These are phyloP conservation scores for Nasonia giraulti DNA, from an alignment of 1,140 invertebrate species.

Conservation along the genomic window DNA sequence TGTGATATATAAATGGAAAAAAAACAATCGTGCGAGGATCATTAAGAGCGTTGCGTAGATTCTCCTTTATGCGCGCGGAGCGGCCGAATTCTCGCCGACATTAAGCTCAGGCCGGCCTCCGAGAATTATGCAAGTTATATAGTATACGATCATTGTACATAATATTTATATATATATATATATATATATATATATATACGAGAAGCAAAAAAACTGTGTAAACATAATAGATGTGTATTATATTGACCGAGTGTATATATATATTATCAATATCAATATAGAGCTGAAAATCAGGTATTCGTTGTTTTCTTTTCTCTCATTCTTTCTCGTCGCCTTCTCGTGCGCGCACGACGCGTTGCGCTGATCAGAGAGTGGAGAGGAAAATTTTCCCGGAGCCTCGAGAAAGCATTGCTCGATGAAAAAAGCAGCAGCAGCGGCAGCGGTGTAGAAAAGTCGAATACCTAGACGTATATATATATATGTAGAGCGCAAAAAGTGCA, in stretches of 20 bases:
- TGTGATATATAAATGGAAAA: conserved; percentile 59
- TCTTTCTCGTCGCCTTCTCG: conserved; percentile 2
- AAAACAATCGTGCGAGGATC: conserved; percentile 38
- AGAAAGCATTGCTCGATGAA: conserved; percentile 25
- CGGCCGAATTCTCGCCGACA: no score
- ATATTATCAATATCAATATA: conserved; percentile 36
- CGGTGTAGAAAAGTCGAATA: conserved; percentile 2
- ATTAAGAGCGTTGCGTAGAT: conserved; percentile 38
- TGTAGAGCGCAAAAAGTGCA: conserved; percentile 10
- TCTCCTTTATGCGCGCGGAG: not conserved
- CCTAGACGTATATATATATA: not conserved
- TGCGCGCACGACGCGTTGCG: not conserved
- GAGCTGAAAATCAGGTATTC: conserved; percentile 31
- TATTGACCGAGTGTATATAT: conserved; percentile 49
- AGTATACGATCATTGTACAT: conserved; percentile 59
- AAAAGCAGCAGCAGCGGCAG: conserved; percentile 5
- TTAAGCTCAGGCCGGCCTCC: conserved; percentile 9
- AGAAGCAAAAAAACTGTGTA: conserved; percentile 45
- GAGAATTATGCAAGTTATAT: conserved; percentile 39
- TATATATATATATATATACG: conserved; percentile 47
- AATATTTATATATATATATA: conserved; percentile 52
- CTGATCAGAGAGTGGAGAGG: not conserved
- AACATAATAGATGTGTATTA: conserved; percentile 50
- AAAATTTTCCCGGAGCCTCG: conserved; percentile 12
- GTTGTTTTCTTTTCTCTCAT: not conserved